phyloP scores from a whole-genome alignment of 2,888 invertebrate genomes.

The Imbricaverruca yamaguchii region DNA sequence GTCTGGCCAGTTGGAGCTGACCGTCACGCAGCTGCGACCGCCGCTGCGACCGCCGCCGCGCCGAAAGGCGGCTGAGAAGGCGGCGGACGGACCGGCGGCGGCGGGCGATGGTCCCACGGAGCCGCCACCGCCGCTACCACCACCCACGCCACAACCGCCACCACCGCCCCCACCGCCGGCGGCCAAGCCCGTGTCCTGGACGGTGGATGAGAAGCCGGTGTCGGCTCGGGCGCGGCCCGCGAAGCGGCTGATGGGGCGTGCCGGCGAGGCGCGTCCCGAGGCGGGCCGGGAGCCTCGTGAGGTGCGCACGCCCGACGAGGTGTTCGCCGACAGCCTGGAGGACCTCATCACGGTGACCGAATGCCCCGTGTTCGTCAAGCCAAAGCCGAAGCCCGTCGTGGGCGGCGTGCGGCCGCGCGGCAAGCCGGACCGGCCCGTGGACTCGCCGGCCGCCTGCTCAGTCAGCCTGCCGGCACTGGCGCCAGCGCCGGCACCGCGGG shows the following conservation, averaged over 20 bases:
- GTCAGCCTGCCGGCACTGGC: conserved; percentile 11
- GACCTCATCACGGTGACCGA: conserved; percentile 8
- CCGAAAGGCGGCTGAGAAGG: background rate
- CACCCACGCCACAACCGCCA: too few species aligned
- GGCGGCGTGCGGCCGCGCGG: background rate
- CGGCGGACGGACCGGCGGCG: background rate
- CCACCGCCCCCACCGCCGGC: background rate
- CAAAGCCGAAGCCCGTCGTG: background rate
- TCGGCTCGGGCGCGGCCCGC: background rate
- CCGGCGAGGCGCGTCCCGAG: background rate
- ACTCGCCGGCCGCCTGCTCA: background rate
- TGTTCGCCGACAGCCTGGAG: conserved; percentile 17
- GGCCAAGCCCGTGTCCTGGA: background rate
- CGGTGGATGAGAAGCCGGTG: conserved; percentile 1
- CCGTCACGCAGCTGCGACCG: background rate
- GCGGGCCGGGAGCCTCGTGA: background rate
- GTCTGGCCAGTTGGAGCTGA: conserved; percentile 4
- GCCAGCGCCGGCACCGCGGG: conserved; percentile 2
- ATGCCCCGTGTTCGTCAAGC: background rate
- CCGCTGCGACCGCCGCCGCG: conserved; percentile 1
- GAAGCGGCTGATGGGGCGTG: background rate
- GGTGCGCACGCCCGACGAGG: conserved; percentile 11
- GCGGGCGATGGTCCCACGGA: background rate
- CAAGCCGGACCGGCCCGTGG: background rate
- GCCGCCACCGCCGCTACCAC: background rate